Evolutionary conservation across 2,797 vertebrate species (phyloP), one percentile per base, ranked within the genome.

Genomic region (Sebastes miniatus): DNA sequence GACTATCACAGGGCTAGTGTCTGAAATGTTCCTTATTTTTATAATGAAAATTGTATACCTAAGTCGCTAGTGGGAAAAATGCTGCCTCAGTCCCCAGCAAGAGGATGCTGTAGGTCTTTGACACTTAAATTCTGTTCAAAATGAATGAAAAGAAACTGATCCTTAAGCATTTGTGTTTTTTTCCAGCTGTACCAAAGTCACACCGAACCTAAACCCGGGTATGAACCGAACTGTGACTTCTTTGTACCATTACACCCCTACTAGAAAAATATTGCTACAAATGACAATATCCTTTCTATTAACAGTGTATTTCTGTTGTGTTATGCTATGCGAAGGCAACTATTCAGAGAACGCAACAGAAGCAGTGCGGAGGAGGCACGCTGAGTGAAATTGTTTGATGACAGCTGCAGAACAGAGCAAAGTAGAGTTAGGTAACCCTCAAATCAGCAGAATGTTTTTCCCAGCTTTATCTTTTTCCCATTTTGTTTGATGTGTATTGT

Each of bases 311-410:
- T 73, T 57, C 14, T 47, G 64, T 5, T 72, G 20, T 13, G 34
- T 66, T 43, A 25, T 39, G 31, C 12, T 22, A 25, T 32, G 20
- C 39, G 54, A 14, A 77, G 63, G 56, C 43, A 76, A 72, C 43
- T 32, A 83, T 73, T 78, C 62, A 76, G 61, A 31, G n/a, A 74
- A 56, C 52, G 6, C 84, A 50, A 69, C n/a, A 39, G 25, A 52
- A 4, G 66, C 65, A 29, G 12, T 69, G 62, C 4, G 18, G 36
- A 72, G 64, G 39, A 73, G 77, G 67, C 47, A 63, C 0, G 5
- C n/a, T 13, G 66, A 82, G 34, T 39, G 24, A 73, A 64, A 83
- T 32, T 79, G 72, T 79, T 87, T 81, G 77, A 80, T 75, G 72
- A 59, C 75, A 79, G 84, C 74, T 79, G 80, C 58, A 79, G 54